Conservation (phyloP, 2,888 invertebrate genomes). For the Omphaloscelis lunosa region DNA sequence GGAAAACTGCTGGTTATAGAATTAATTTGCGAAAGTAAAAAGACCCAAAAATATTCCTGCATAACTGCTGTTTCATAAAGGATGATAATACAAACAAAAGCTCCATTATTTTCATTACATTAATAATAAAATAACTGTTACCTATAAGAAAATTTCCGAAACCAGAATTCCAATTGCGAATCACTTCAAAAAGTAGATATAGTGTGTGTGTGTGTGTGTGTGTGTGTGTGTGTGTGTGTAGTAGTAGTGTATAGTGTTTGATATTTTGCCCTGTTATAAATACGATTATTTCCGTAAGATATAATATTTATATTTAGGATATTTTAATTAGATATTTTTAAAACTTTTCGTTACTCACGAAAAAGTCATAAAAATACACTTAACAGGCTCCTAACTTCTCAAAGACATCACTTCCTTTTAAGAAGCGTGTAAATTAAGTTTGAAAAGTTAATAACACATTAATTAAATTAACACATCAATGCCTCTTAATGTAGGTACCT, state of each 20-base stretch:
- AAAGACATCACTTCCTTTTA: background rate
- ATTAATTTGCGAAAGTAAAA: constrained; percentile 2
- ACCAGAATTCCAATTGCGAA: background rate
- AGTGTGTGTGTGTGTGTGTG: no score
- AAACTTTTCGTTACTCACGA: background rate
- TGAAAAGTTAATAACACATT: constrained; percentile 1
- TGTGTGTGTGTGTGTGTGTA: no score
- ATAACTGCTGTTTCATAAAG: background rate
- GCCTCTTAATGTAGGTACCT: background rate
- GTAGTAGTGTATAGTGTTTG: no score
- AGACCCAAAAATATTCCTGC: background rate
- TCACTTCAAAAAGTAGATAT: background rate
- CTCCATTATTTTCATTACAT: background rate
- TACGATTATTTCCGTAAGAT: background rate
- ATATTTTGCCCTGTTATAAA: background rate
- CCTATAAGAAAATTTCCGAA: background rate
- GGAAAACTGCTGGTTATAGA: background rate
- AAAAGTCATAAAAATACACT: no score
- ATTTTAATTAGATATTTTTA: constrained; percentile 4
- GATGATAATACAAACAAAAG: background rate
- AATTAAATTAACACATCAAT: constrained; percentile 18
- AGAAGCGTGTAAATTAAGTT: background rate
- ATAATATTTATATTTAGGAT: background rate
- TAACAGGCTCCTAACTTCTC: background rate
- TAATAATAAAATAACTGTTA: background rate